Conservation (phyloP, 2,113 vertebrate species). For the Clarias gariepinus region DNA sequence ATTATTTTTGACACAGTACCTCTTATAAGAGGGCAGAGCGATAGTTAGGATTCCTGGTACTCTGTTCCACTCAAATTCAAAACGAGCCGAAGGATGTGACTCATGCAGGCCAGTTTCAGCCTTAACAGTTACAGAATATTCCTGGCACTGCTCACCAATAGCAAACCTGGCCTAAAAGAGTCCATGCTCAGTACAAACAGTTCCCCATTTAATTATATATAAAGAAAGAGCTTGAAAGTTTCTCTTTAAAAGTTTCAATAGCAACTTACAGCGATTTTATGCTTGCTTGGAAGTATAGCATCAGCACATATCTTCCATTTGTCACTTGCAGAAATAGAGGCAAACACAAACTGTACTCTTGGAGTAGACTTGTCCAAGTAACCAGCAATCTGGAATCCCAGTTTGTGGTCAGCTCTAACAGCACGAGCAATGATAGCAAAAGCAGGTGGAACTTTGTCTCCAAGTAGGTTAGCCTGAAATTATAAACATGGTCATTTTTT, state of each 20-base stretch:
- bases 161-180: constrained; percentile 64
- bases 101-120: constrained; percentile 67
- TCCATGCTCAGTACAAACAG: neutral
- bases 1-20: constrained; percentile 63
- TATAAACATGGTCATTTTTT: too few species aligned
- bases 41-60: constrained; percentile 64
- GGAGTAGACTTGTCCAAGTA: constrained; percentile 66
- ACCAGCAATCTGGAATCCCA: constrained; percentile 71
- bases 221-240: neutral
- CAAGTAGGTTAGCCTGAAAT: constrained; percentile 70
- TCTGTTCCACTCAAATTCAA: constrained; percentile 71
- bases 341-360: constrained; percentile 72
- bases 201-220: neutral
- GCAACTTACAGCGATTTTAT: constrained; percentile 76
- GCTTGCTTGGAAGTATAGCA: constrained; percentile 68
- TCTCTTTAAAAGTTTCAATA: too few species aligned
- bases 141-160: constrained; percentile 71
- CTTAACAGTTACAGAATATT: constrained; percentile 63
- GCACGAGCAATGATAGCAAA: constrained; percentile 69
- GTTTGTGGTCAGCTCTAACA: constrained; percentile 62
- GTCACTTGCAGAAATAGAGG: constrained; percentile 67
- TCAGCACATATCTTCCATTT: constrained; percentile 79
- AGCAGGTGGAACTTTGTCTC: constrained; percentile 62
- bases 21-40: constrained; percentile 53
- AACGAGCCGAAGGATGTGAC: constrained; percentile 62